Evolutionary conservation across 1,140 invertebrate species (phyloP), one percentile per base, ranked within the genome.

Genomic region (Steinernema feltiae): DNA sequence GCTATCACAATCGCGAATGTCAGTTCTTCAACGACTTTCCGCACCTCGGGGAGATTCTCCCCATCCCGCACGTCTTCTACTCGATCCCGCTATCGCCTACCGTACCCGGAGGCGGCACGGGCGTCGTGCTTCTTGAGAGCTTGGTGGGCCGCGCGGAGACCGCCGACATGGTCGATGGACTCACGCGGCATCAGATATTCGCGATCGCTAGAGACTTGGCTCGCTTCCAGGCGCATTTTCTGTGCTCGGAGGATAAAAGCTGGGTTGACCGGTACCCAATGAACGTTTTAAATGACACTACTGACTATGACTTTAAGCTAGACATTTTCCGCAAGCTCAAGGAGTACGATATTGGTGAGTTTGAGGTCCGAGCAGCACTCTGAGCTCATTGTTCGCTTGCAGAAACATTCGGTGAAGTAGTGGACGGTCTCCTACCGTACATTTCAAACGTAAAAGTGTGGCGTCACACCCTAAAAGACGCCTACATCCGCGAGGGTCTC

Each of bases 121-220:
- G 30, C 72, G 27, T 73, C 24, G 12, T 73, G 1, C 72, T 73
- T 12, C 35, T 73, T 15, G 72, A 73, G 30, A 71, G 41, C 63
- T 24, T 73, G n/a, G 72, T 48, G 15, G 30, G 35, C 35, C 30
- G 72, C 35, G 72, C 30, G 1, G 72, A 73, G 24, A 30, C 48
- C 18, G 72, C 2, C 72, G 35, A 35, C 72, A 35, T 73, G 35
- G 72, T 73, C 27, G 72, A 73, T 27, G 72, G 72, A n/a, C 48
- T 73, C 35, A 35, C 1, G 1, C 30, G 35, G 2, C 30, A 46
- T 17, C 72, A 73, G 24, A 18, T 73, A 2, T 48, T 73, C 17
- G 24, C 72, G 18, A 73, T 73, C 24, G 72, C 72, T 70, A 32
- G 30, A 46, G 72, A 73, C 48, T 46, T 73, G 72, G 72, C 72